phyloP scores from a whole-genome alignment of 2,113 vertebrate genomes.

The Canis aureus region DNA sequence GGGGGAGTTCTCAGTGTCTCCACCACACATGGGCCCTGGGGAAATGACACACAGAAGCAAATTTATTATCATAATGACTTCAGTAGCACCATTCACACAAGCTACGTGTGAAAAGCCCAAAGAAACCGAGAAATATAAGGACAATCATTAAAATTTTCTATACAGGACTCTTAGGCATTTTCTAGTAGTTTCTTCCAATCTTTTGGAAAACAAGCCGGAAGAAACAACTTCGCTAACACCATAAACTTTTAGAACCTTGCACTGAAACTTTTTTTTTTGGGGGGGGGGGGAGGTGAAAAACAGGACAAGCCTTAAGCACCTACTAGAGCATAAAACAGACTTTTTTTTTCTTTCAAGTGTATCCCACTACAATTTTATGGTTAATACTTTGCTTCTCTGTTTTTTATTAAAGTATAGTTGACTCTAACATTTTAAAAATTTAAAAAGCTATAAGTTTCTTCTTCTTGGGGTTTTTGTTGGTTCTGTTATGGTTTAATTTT shows the following conservation, averaged over 20 bases:
- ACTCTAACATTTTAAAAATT: background rate
- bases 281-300: background rate
- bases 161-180: background rate
- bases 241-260: background rate
- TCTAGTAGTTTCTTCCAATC: conserved; percentile 1
- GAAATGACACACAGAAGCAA: background rate
- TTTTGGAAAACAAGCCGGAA: conserved; percentile 19
- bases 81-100: background rate
- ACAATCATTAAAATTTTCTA: background rate
- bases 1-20: background rate
- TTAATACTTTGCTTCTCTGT: background rate
- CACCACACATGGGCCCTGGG: background rate
- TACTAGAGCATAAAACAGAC: background rate
- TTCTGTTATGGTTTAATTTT: too few relatives aligned
- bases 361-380: background rate
- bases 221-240: background rate
- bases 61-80: background rate
- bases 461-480: too few relatives aligned
- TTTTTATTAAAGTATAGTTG: background rate
- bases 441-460: too few relatives aligned
- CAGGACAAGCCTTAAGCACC: conserved; percentile 8
- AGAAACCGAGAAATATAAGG: background rate
- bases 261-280: background rate
- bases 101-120: background rate
- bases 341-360: background rate